Conservation (phyloP, 1,140 invertebrate species). For the Bombus terrestris region DNA sequence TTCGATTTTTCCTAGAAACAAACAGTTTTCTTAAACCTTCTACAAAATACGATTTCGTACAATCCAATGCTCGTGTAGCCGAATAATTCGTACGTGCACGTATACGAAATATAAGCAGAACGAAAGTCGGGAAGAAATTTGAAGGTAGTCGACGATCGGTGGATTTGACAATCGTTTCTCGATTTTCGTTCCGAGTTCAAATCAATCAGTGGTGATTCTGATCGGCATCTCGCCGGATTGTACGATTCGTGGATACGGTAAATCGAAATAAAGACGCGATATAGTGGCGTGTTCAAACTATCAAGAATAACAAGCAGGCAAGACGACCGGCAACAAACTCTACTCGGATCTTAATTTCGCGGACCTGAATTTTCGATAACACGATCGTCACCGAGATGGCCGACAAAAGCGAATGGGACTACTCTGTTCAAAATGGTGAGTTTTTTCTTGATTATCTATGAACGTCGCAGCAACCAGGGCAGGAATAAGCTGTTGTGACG, state of each 20-base stretch:
- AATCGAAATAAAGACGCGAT: not conserved
- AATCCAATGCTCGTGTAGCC: not conserved
- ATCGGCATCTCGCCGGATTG: not conserved
- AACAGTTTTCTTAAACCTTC: not conserved
- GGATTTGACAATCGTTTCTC: not conserved
- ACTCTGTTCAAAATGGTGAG: constrained; percentile 77
- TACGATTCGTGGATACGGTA: not conserved
- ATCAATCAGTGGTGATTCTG: not conserved
- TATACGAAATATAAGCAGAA: too few relatives aligned
- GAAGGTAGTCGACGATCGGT: not conserved
- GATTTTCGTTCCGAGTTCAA: not conserved
- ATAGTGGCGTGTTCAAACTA: constrained; percentile 19
- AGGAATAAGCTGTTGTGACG: not conserved
- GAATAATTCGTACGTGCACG: not conserved
- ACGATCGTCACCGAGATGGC: constrained; percentile 70
- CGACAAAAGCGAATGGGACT: constrained; percentile 77
- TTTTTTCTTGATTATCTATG: constrained; percentile 30
- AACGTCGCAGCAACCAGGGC: not conserved
- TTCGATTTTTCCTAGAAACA: not conserved
- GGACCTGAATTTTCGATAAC: constrained; percentile 76
- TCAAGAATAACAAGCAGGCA: constrained; percentile 57
- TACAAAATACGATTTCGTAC: not conserved
- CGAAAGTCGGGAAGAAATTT: not conserved
- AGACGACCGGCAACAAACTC: constrained; percentile 76
- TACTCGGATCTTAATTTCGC: constrained; percentile 80